Evolutionary conservation across 2,888 invertebrate species (phyloP).

Genomic region (Scaptomyza cyrtandrae): DNA sequence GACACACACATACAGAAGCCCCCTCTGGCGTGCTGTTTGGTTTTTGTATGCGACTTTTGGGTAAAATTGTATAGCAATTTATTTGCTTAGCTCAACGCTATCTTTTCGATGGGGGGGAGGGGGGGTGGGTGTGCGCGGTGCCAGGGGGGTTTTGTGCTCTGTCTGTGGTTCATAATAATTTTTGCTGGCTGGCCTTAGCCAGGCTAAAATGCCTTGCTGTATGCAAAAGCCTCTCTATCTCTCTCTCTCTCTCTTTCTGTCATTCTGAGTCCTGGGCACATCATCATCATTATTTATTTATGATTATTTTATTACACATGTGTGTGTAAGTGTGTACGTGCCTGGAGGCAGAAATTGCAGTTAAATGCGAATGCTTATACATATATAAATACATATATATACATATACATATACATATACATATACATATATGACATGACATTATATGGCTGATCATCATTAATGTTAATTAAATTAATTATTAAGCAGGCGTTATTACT

Average conservation of each 20-base stretch:
- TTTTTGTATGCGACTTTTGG: slow-evolving; percentile 78
- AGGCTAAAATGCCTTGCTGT: slow-evolving; percentile 52
- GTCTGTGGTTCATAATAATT: slow-evolving; percentile 72
- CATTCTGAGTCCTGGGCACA: slow-evolving; percentile 46
- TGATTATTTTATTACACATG: slow-evolving; percentile 78
- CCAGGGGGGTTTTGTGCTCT: background rate
- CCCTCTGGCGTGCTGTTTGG: slow-evolving; percentile 47
- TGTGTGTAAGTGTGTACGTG: slow-evolving; percentile 40
- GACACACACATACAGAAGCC: background rate
- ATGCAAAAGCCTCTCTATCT: background rate
- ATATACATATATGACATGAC: background rate
- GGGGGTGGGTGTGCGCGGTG: background rate
- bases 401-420: background rate
- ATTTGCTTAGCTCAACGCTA: slow-evolving; percentile 64
- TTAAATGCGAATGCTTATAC: slow-evolving; percentile 43
- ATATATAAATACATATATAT: background rate
- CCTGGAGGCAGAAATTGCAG: slow-evolving; percentile 46
- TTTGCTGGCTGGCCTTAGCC: slow-evolving; percentile 44
- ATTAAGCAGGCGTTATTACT: slow-evolving; percentile 39
- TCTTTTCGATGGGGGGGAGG: slow-evolving; percentile 23
- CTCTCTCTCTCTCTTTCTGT: background rate
- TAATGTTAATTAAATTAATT: slow-evolving; percentile 76
- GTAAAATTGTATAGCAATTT: slow-evolving; percentile 79
- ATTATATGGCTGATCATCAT: slow-evolving; percentile 46
- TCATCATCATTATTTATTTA: slow-evolving; percentile 78